Conservation (phyloP, 2,888 invertebrate species). For the Ichneumoninae sp. region DNA sequence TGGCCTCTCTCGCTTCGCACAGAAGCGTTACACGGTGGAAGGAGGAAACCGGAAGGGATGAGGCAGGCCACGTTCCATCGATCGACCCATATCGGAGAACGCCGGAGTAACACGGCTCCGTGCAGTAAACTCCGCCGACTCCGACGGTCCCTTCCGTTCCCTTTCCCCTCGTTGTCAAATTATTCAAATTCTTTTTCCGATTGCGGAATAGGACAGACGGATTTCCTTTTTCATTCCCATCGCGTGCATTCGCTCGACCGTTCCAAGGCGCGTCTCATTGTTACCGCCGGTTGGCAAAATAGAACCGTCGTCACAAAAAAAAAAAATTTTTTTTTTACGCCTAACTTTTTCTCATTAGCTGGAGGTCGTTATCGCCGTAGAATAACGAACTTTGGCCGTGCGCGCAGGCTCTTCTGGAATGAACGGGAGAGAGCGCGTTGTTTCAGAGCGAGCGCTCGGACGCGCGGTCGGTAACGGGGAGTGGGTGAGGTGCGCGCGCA, state of each 20-base stretch:
- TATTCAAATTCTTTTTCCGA: constrained; percentile 18
- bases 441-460: constrained; percentile 10
- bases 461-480: not conserved
- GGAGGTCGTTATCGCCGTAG: not conserved
- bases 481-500: not conserved
- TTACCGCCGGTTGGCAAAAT: not conserved
- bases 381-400: not conserved
- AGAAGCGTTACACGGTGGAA: constrained; percentile 38
- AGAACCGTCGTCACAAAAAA: not conserved
- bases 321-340: not conserved
- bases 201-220: not conserved
- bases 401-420: not conserved
- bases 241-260: not conserved
- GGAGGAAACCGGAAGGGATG: constrained; percentile 38
- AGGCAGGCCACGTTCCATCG: constrained; percentile 60
- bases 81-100: constrained; percentile 64
- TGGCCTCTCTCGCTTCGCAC: constrained; percentile 39
- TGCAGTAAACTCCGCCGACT: not conserved
- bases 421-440: constrained; percentile 15
- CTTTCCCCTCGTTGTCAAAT: constrained; percentile 16
- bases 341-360: not conserved
- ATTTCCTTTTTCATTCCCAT: not conserved
- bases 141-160: not conserved
- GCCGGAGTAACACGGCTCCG: constrained; percentile 31
- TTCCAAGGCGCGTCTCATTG: not conserved